phyloP scores from a whole-genome alignment of 2,113 vertebrate genomes.

The Cololabis saira region DNA sequence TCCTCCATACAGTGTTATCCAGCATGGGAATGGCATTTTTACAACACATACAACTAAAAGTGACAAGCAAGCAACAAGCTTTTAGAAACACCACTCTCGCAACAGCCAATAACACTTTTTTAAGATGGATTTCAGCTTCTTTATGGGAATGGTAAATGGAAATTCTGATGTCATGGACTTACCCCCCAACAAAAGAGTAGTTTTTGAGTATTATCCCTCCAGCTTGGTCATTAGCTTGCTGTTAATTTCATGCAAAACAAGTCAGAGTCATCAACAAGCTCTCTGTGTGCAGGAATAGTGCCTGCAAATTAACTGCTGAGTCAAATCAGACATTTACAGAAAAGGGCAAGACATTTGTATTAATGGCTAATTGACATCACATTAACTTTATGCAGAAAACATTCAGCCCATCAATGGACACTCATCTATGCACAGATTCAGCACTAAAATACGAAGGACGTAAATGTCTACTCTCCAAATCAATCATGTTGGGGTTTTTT shows the following conservation, averaged over 20 bases:
- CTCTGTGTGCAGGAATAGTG: constrained; percentile 55
- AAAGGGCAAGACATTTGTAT: constrained; percentile 78
- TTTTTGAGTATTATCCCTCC: constrained; percentile 37
- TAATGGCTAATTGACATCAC: constrained; percentile 83
- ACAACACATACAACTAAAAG: constrained; percentile 45
- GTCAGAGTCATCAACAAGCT: constrained; percentile 55
- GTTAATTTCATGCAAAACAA: constrained; percentile 68
- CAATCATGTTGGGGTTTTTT: constrained; percentile 18
- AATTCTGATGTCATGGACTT: constrained; percentile 19
- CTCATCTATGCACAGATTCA: constrained; percentile 56
- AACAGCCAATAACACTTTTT: constrained; percentile 13
- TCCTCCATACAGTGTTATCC: constrained; percentile 68
- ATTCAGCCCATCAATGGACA: constrained; percentile 64
- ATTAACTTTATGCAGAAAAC: constrained; percentile 82
- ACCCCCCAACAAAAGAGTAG: not conserved
- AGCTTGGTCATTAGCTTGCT: constrained; percentile 54
- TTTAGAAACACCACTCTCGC: constrained; percentile 29
- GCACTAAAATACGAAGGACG: constrained; percentile 37
- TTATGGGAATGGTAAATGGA: not conserved
- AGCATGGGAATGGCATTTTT: constrained; percentile 60
- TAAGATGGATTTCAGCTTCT: constrained; percentile 16
- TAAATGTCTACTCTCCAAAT: constrained; percentile 47
- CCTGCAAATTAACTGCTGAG: constrained; percentile 68
- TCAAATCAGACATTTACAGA: constrained; percentile 77
- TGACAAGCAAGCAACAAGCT: constrained; percentile 59